phyloP scores from a whole-genome alignment of 2,797 vertebrate species.

The Rhinichthys osculus region DNA sequence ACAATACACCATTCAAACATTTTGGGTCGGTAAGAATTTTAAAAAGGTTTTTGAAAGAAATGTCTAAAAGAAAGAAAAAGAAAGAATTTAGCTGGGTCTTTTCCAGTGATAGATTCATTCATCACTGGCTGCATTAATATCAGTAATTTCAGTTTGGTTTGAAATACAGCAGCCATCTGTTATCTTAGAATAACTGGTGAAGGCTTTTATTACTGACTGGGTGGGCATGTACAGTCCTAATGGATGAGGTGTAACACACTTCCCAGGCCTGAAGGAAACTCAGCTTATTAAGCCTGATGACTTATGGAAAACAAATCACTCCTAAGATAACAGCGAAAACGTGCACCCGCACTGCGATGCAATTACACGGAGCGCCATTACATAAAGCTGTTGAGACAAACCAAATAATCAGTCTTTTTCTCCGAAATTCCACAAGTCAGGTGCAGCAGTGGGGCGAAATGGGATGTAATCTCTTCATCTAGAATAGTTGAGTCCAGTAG shows the following conservation, averaged over 20 bases:
- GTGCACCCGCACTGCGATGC: background rate
- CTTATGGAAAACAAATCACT: conserved; percentile 37
- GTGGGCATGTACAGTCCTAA: conserved; percentile 34
- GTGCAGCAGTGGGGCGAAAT: conserved; percentile 15
- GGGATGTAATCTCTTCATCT: conserved; percentile 41
- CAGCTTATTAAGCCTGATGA: conserved; percentile 43
- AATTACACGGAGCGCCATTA: conserved; percentile 27
- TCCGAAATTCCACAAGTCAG: conserved; percentile 35
- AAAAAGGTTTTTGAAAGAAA: background rate
- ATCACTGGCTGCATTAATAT: conserved; percentile 42
- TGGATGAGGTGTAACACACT: conserved; percentile 45
- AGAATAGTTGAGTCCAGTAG: conserved; percentile 33
- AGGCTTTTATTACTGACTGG: conserved; percentile 36
- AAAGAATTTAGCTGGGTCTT: background rate
- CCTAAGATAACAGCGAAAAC: conserved; percentile 45
- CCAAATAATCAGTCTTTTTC: conserved; percentile 39
- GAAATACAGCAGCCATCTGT: conserved; percentile 47
- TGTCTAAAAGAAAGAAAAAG: background rate
- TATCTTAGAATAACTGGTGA: conserved; percentile 40
- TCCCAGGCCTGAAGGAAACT: conserved; percentile 38
- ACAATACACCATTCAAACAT: background rate
- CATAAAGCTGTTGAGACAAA: conserved; percentile 33
- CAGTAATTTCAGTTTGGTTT: conserved; percentile 37
- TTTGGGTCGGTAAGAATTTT: background rate
- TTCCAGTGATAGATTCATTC: conserved; percentile 7